phyloP scores from a whole-genome alignment of 2,888 invertebrate species.

The Cepaea hortensis region DNA sequence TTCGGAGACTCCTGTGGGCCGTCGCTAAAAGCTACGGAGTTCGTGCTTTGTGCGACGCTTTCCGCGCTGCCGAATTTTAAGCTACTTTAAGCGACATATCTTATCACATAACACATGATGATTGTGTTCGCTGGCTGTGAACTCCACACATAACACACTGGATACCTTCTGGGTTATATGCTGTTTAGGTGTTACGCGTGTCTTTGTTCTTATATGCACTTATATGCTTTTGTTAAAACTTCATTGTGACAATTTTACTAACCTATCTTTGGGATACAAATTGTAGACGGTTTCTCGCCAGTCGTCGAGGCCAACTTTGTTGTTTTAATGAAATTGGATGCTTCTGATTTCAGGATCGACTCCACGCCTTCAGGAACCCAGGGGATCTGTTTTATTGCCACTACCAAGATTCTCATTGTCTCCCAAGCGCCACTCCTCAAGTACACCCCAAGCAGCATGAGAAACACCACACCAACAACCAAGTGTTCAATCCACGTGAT shows the following conservation, averaged over 20 bases:
- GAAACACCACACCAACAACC: conserved; percentile 57
- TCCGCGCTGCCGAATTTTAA: no score
- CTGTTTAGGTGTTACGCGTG: no score
- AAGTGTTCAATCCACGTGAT: conserved; percentile 57
- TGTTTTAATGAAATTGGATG: conserved; percentile 62
- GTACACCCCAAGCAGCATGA: conserved; percentile 60
- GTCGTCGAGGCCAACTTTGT: conserved; percentile 55
- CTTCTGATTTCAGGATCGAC: conserved; percentile 60
- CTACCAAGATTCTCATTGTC: conserved; percentile 60
- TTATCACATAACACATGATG: no score
- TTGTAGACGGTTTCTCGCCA: conserved; percentile 53
- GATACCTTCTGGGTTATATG: no score
- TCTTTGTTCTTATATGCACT: no score
- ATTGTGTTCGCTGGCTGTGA: no score
- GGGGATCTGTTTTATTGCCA: conserved; percentile 61
- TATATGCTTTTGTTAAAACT: no score
- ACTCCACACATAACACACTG: no score
- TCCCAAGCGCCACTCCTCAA: conserved; percentile 59
- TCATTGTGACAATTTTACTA: not conserved
- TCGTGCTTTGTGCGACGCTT: no score
- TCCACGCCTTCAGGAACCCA: conserved; percentile 60
- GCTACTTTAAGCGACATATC: no score
- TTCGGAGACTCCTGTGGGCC: no score
- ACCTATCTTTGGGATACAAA: conserved; percentile 63
- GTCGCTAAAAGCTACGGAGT: no score